Percentiles rank a stretch among this genome's conserved stretches.
phyloP scores from a whole-genome alignment of 2,797 vertebrate genomes.

The Enteromius argenteus region DNA sequence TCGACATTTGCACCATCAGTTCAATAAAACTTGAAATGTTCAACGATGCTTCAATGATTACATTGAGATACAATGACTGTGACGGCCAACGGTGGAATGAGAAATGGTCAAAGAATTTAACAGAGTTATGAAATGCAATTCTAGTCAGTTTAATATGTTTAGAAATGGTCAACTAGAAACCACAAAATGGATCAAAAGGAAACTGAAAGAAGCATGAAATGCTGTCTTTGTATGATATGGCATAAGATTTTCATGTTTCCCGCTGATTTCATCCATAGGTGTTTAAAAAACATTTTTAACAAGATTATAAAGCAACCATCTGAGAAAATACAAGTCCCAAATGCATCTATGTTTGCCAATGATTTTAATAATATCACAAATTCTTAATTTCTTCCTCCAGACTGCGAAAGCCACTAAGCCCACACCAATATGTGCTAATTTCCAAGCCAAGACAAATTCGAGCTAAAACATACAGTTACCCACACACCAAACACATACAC shows the following conservation, averaged over 20 bases:
- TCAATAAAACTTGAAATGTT: slow-evolving; percentile 34
- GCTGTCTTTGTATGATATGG: slow-evolving; percentile 29
- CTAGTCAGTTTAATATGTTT: slow-evolving; percentile 6
- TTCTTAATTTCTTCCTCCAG: slow-evolving; percentile 65
- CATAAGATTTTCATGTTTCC: not conserved
- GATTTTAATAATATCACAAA: slow-evolving; percentile 76
- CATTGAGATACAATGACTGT: slow-evolving; percentile 13
- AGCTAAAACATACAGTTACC: slow-evolving; percentile 56
- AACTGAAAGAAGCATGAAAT: not conserved
- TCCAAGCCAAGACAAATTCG: slow-evolving; percentile 71
- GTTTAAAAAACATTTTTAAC: slow-evolving; percentile 74
- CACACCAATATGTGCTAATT: slow-evolving; percentile 75
- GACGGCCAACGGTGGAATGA: not conserved
- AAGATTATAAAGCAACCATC: slow-evolving; percentile 74
- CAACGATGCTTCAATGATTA: not conserved
- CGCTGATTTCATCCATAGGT: slow-evolving; percentile 7
- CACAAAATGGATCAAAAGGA: not conserved
- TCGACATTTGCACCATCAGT: not conserved
- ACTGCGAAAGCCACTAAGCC: slow-evolving; percentile 73
- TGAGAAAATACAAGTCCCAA: slow-evolving; percentile 73
- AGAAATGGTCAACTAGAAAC: not conserved
- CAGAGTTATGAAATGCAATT: not conserved
- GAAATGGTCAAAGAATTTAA: not conserved
- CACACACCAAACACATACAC: slow-evolving; percentile 14
- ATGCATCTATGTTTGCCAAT: slow-evolving; percentile 67